Evolutionary conservation across 2,888 invertebrate species (phyloP).

Genomic region (Tipula vernalis): DNA sequence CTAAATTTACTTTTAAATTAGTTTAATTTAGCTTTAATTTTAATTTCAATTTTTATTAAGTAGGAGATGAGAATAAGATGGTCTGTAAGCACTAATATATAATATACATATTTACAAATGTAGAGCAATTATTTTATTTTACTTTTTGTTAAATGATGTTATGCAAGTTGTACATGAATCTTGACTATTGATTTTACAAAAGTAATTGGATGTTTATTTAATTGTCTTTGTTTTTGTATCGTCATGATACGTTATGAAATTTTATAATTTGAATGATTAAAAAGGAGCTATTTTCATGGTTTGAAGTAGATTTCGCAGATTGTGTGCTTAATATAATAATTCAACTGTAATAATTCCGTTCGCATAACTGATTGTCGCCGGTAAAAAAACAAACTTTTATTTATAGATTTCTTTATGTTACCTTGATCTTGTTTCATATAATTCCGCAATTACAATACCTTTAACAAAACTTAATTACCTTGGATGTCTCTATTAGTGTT

Average conservation of each 20-base stretch:
- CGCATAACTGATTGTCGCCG: background rate
- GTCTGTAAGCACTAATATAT: background rate
- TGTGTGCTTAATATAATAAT: background rate
- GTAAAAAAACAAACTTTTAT: background rate
- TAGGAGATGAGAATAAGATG: background rate
- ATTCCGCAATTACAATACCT: background rate
- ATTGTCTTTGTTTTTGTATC: background rate
- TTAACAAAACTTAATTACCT: background rate
- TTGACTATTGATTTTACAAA: background rate
- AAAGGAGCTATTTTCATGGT: background rate
- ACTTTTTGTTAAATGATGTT: background rate
- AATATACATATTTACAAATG: background rate
- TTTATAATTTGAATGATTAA: background rate
- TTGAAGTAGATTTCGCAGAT: background rate
- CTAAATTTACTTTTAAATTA: background rate
- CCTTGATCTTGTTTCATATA: background rate
- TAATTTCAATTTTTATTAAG: background rate
- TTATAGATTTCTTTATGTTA: background rate
- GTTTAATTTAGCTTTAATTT: background rate
- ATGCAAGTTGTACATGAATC: background rate
- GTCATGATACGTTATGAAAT: background rate
- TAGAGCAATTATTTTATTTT: background rate
- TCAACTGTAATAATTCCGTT: no score
- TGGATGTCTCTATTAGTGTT: background rate
- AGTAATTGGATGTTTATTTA: background rate